Evolutionary conservation across 1,140 invertebrate species (phyloP), one percentile per base, ranked within the genome.

Genomic region (Conopomorpha cramerella): DNA sequence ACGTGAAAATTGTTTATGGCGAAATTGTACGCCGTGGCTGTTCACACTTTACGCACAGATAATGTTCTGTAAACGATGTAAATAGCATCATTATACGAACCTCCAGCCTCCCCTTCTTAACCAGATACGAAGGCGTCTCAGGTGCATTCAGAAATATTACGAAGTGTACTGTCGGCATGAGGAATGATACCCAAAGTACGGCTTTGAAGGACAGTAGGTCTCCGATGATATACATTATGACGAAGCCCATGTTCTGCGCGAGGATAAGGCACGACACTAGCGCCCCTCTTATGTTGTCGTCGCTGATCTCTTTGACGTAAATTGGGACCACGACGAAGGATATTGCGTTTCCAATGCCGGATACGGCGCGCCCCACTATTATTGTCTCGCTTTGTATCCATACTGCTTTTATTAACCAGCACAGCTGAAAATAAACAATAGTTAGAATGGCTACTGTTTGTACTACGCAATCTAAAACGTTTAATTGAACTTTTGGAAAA

Each of bases 231-330:
- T 32, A 32, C 16, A 32, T 17, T 6, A 32, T 32, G 7, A 32
- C 6, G 13, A 16, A 32, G 7, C 30, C 30, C 3, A 32, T 8
- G 16, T 32, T 32, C 30, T 32, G 30, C 16, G 30, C 12, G 3
- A 32, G 16, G 16, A 32, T 32, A 3, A 32, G 16, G 12, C 13
- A 8, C 4, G 30, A 32, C 6, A 8, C 30, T 7, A 32, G 16
- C 3, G 30, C 13, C 6, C 30, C 30, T 16, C 30, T 3, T 8
- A 32, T 32, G 16, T 17, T 16, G 8, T 32, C 30, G 16, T 32
- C 30, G 16, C 30, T 32, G 16, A 32, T 16, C 13, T 32, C 30
- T 7, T 32, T 32, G 30, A 17, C 13, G 16, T 32, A 32, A 3
- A 32, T 7, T 10, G 30, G 30, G 3, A 15, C 2, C 12, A 32